Percentiles rank a stretch among this genome's conserved stretches.
phyloP scores from a whole-genome alignment of 2,113 vertebrate genomes.

The Brachyhypopomus occidentalis region DNA sequence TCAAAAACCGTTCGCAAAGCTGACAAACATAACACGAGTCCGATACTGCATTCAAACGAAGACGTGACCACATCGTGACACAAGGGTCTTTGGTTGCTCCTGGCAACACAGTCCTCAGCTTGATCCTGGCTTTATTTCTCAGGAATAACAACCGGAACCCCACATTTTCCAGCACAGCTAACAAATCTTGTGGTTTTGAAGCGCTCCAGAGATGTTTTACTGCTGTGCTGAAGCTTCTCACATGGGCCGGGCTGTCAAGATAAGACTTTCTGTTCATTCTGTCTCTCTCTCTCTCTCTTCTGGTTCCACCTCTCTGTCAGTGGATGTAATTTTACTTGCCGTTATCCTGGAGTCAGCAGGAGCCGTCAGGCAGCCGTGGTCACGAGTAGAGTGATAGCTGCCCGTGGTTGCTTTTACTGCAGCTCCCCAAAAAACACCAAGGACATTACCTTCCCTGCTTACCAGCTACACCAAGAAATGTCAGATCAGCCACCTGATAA shows the following conservation, averaged over 20 bases:
- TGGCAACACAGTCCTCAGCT: conserved; percentile 31
- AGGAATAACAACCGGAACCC: not conserved
- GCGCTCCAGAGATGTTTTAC: conserved; percentile 9
- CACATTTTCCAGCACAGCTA: conserved; percentile 2
- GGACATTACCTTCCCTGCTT: conserved; percentile 21
- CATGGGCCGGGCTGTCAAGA: conserved; percentile 36
- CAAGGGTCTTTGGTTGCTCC: conserved; percentile 10
- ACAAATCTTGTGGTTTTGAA: conserved; percentile 21
- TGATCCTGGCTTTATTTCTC: conserved; percentile 32
- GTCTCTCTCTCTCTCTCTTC: not conserved
- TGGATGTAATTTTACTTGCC: conserved; percentile 22
- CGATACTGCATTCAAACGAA: not conserved
- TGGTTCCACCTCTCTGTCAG: conserved; percentile 5
- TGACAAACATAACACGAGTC: not conserved
- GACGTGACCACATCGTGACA: not conserved
- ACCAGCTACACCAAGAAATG: not conserved
- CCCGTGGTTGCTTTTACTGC: not conserved
- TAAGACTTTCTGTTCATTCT: conserved; percentile 26
- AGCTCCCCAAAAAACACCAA: conserved; percentile 9
- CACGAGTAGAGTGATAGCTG: conserved; percentile 6
- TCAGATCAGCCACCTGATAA: conserved; percentile 13
- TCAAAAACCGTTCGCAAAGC: not conserved
- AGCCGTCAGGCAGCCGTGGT: conserved; percentile 18
- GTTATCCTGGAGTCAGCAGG: conserved; percentile 33
- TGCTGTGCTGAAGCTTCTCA: conserved; percentile 2